These are phyloP conservation scores for Schizothorax lantsangensis DNA, from an alignment of 2,797 vertebrate genomes.

Conservation along the genomic window DNA sequence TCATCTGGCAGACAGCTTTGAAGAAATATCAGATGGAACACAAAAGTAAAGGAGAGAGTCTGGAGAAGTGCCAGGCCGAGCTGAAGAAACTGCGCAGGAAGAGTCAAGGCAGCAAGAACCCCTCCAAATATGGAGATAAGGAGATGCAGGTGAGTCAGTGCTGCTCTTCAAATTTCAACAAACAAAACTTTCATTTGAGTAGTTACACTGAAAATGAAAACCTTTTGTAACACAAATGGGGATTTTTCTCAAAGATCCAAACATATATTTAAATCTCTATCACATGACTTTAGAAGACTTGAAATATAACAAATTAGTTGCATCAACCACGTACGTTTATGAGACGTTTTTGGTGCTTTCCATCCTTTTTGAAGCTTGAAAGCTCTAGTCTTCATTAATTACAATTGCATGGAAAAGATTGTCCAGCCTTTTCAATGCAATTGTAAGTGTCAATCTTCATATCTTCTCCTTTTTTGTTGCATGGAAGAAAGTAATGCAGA, in stretches of 20 bases:
- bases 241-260: not conserved
- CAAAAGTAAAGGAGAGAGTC: slow-evolving; percentile 82
- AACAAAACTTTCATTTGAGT: not conserved
- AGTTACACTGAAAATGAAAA: not conserved
- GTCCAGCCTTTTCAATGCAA: not conserved
- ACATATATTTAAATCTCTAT: not conserved
- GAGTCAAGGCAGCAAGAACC: slow-evolving; percentile 90
- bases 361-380: slow-evolving; percentile 3
- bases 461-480: not conserved
- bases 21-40: slow-evolving; percentile 90
- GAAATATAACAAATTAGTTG: not conserved
- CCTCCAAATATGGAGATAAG: slow-evolving; percentile 87
- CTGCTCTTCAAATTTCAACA: slow-evolving; percentile 4
- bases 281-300: not conserved
- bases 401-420: not conserved
- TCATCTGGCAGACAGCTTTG: slow-evolving; percentile 83
- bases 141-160: slow-evolving; percentile 88
- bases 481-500: not conserved
- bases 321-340: not conserved
- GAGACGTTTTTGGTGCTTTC: not conserved
- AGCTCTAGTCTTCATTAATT: not conserved
- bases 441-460: not conserved
- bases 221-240: not conserved
- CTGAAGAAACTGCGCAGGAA: slow-evolving; percentile 89
- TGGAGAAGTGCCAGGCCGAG: slow-evolving; percentile 87